These are phyloP conservation scores for Chrysina gloriosa DNA, from an alignment of 2,888 invertebrate species.

Conservation along the genomic window DNA sequence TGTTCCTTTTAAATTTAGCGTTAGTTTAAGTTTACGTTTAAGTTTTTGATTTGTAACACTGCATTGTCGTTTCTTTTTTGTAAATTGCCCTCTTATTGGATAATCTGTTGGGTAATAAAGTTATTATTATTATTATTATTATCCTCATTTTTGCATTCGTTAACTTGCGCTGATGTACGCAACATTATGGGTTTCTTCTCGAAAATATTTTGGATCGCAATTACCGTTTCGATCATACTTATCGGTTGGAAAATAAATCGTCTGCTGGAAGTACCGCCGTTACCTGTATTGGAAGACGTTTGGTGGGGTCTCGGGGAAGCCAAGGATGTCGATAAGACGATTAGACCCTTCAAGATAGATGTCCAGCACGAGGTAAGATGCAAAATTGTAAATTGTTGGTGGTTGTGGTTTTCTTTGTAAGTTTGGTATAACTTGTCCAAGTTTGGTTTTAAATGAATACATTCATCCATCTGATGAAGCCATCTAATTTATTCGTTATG, in stretches of 20 bases:
- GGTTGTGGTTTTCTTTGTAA: too few relatives aligned
- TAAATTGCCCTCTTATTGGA: too few relatives aligned
- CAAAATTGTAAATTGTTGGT: too few relatives aligned
- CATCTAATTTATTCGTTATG: too few relatives aligned
- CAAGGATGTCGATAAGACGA: constrained; percentile 65
- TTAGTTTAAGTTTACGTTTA: too few relatives aligned
- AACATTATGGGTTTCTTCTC: constrained; percentile 36
- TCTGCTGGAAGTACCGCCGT: constrained; percentile 25
- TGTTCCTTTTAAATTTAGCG: too few relatives aligned
- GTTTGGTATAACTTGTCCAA: too few relatives aligned
- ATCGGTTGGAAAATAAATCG: constrained; percentile 39
- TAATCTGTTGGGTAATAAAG: too few relatives aligned
- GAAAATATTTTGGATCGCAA: constrained; percentile 33
- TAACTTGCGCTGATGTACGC: neutral
- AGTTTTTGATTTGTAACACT: too few relatives aligned
- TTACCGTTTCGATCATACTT: constrained; percentile 28
- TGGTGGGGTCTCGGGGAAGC: constrained; percentile 50
- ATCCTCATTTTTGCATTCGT: neutral
- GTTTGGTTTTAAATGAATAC: too few relatives aligned
- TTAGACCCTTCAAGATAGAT: constrained; percentile 70
- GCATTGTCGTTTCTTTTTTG: too few relatives aligned
- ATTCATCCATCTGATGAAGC: too few relatives aligned
- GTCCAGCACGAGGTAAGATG: constrained; percentile 69
- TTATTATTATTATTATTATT: neutral
- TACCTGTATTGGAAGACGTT: neutral